A percentile compares a stretch with the other conserved stretches of the same genome.
Evolutionary conservation across 2,797 vertebrate species (phyloP).

Genomic region (Diglossa cyanea): DNA sequence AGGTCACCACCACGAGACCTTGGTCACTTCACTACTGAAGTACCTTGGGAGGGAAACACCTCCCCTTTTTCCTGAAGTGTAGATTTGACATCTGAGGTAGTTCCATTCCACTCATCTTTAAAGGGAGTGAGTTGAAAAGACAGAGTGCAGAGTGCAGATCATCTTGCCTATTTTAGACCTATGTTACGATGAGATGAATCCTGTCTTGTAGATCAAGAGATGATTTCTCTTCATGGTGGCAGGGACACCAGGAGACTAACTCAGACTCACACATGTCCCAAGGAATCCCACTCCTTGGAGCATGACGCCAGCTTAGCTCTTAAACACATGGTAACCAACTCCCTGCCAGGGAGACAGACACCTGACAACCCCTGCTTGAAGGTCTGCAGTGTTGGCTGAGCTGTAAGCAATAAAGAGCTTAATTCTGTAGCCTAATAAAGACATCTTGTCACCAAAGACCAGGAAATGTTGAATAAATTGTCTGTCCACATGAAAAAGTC

Average conservation of each 20-base stretch:
- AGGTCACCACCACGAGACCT: not conserved
- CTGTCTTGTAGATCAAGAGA: not conserved
- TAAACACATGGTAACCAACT: not conserved
- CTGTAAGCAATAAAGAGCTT: not conserved
- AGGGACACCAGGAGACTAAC: not conserved
- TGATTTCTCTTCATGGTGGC: not conserved
- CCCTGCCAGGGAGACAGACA: not conserved
- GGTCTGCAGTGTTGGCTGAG: not conserved
- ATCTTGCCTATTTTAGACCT: not conserved
- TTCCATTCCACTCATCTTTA: not conserved
- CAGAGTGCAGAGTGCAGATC: not conserved
- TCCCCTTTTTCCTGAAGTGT: not conserved
- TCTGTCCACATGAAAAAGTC: not conserved
- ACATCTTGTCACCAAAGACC: not conserved
- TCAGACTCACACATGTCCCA: not conserved
- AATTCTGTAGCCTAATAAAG: not conserved
- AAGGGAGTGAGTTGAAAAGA: not conserved
- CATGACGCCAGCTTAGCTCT: not conserved
- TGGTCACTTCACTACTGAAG: not conserved
- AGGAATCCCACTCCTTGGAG: not conserved
- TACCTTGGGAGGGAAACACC: not conserved
- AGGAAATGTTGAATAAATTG: not conserved
- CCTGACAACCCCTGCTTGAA: not conserved
- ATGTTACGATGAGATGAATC: not conserved
- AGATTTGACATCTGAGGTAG: not conserved